These are phyloP conservation scores for Pseudoatta argentina DNA, from an alignment of 1,140 invertebrate genomes.

Conservation along the genomic window DNA sequence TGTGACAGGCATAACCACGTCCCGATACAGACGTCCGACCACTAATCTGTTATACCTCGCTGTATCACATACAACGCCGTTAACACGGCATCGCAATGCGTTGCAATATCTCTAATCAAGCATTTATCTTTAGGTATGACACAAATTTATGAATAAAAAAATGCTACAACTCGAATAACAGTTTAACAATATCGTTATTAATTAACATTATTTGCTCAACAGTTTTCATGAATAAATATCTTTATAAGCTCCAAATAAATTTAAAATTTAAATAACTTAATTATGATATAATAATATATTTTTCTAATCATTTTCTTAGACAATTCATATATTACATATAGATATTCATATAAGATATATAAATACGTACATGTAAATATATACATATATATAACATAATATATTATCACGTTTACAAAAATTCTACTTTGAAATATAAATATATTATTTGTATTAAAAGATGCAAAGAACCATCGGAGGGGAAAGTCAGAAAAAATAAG, in stretches of 20 bases:
- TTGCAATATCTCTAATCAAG: slow-evolving; percentile 36
- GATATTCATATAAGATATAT: not conserved
- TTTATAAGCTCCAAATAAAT: not conserved
- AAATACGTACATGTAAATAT: too few relatives aligned
- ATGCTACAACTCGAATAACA: not conserved
- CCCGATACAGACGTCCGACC: slow-evolving; percentile 65
- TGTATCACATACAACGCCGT: slow-evolving; percentile 57
- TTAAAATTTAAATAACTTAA: too few relatives aligned
- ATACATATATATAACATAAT: too few relatives aligned
- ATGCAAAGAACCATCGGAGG: not conserved
- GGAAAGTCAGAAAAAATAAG: not conserved
- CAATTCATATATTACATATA: not conserved
- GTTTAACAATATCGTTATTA: not conserved
- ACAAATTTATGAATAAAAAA: not conserved
- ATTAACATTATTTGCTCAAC: not conserved
- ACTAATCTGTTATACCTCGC: slow-evolving; percentile 65
- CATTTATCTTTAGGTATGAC: not conserved
- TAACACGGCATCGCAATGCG: slow-evolving; percentile 50
- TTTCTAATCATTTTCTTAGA: too few relatives aligned
- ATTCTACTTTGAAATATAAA: not conserved
- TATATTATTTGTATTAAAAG: not conserved
- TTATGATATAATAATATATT: too few relatives aligned
- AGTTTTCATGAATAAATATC: not conserved
- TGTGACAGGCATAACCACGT: slow-evolving; percentile 66
- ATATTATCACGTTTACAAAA: not conserved